Evolutionary conservation across 2,797 vertebrate genomes (phyloP), one percentile per base, ranked within the genome.

Genomic region (Microchirus variegatus): DNA sequence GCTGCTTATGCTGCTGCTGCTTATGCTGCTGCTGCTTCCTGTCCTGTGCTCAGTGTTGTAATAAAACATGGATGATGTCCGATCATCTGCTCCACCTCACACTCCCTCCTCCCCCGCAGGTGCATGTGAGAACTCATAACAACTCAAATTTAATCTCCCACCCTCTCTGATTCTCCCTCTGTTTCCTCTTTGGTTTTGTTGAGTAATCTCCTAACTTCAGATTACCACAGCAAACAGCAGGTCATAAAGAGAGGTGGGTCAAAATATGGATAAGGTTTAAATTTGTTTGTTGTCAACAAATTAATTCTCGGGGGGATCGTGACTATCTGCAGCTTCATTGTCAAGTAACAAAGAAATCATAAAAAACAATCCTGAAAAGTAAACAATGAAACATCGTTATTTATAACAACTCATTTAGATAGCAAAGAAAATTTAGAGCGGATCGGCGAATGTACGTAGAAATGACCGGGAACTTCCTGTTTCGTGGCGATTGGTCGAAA

Each of bases 111-210:
- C 38, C 62, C 58, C 71, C 80, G 55, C 61, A 80, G 59, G 75
- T 83, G 52, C 62, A 59, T 37, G 50, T 49, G 26, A 42, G 67
- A 73, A 70, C 68, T 85, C 54, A 77, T 18, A 31, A 59, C 61
- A 67, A 77, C 63, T 74, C 59, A 72, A n/a, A 80, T 82, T 70
- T 70, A 80, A 76, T 81, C 77, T 53, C 52, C 1, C 10, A 45
- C 26, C 36, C 18, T 41, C 55, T 26, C n/a, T n/a, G n/a, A n/a
- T n/a, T 38, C 18, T 41, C 55, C 19, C n/a, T 64, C n/a, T 42
- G 5, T 38, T 5, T 51, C 36, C 41, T 65, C 18, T 64, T 38
- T 67, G 67, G 59, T 67, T 77, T 76, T 62, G 59, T 44, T n/a
- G 37, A 68, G 64, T 77, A 73, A 81, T 82, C 67, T 71, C 37